Evolutionary conservation across 2,797 vertebrate genomes (phyloP), one percentile per base, ranked within the genome.

Genomic region (Lithobates pipiens): DNA sequence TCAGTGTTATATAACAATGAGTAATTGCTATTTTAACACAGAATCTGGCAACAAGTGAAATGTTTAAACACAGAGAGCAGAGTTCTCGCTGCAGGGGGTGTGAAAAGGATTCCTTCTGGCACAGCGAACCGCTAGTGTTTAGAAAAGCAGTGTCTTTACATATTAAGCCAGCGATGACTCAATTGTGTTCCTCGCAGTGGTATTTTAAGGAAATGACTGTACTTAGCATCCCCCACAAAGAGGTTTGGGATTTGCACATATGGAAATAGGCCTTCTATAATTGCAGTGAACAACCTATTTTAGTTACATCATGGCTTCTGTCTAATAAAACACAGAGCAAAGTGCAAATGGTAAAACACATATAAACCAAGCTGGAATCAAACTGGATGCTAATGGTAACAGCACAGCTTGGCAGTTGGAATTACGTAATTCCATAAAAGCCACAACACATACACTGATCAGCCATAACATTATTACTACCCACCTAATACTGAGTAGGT

Each of bases 1-100:
- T 76, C 84, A 85, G 9, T 80, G 57, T 75, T 80, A 85, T 68
- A 85, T 75, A 85, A 80, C 76, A 79, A 80, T 85, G 83, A 85
- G 70, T 79, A 74, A 79, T 85, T 85, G 83, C 61, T 85, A 80
- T 78, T 85, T 85, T 69, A 85, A 74, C 54, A 80, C 70, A 25
- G 77, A 69, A 69, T 57, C 77, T 80, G 61, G 71, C 84, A 85
- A 80, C 77, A 76, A 85, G 61, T 80, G 72, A 75, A 75, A 75
- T 80, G 83, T 85, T 79, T 85, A 85, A 80, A 76, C 72, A 80
- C 84, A 75, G 32, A 68, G 70, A 80, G 77, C 61, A 23, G 71
- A 80, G 84, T 27, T 57, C 69, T 54, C 61, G 10, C 77, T 69
- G 77, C 18, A 46, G 83, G 84, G 70, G 71, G 84, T 73, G 54